Evolutionary conservation across 2,113 vertebrate species (phyloP).

Genomic region (Theristicus caerulescens): DNA sequence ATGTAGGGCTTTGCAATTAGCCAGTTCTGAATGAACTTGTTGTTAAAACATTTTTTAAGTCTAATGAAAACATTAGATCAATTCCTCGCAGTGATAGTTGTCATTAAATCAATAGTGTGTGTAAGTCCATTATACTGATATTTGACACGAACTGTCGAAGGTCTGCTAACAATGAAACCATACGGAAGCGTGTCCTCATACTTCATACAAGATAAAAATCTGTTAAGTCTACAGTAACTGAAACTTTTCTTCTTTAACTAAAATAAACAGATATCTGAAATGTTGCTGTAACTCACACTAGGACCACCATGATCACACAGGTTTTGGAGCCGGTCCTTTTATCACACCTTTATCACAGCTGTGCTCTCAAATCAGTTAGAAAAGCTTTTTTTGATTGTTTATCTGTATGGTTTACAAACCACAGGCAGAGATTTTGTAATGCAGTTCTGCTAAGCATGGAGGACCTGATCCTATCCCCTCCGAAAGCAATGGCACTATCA

Average conservation of each 20-base stretch:
- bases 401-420: neutral
- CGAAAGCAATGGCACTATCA: neutral
- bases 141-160: constrained; percentile 25
- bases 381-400: constrained; percentile 22
- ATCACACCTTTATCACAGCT: constrained; percentile 42
- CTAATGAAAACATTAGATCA: constrained; percentile 75
- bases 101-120: constrained; percentile 76
- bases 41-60: constrained; percentile 74
- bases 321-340: constrained; percentile 26
- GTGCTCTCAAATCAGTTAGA: neutral
- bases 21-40: constrained; percentile 73
- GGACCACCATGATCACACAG: constrained; percentile 28
- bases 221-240: constrained; percentile 36
- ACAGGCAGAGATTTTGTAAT: neutral
- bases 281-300: neutral
- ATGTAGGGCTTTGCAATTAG: neutral
- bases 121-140: constrained; percentile 43
- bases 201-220: constrained; percentile 39
- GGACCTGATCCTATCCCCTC: neutral
- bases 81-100: constrained; percentile 52
- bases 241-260: constrained; percentile 43
- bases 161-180: constrained; percentile 34
- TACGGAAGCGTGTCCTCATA: constrained; percentile 10
- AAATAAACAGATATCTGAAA: constrained; percentile 4
- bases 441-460: neutral